Percentiles rank a stretch among this genome's conserved stretches.
Conservation (phyloP, 1,140 invertebrate genomes). For the Dinothrombium tinctorium region DNA sequence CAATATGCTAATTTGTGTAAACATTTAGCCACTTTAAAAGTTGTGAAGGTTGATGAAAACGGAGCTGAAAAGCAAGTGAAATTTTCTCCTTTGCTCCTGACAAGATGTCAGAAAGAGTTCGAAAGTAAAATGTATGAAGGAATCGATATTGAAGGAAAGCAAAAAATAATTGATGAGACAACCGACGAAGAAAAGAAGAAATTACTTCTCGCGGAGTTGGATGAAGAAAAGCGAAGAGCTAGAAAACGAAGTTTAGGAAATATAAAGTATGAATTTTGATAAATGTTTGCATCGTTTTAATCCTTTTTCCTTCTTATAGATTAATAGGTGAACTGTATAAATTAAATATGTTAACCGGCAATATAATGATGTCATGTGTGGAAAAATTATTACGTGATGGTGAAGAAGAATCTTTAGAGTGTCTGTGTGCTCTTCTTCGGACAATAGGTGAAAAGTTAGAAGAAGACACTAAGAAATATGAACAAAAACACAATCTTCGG, state of each 20-base stretch:
- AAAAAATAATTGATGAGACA: slow-evolving; percentile 34
- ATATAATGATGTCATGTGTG: slow-evolving; percentile 62
- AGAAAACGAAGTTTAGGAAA: slow-evolving; percentile 61
- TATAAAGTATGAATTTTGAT: too few relatives aligned
- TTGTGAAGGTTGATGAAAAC: slow-evolving; percentile 22
- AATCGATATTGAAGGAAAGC: slow-evolving; percentile 22
- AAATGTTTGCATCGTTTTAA: too few relatives aligned
- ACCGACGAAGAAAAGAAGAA: slow-evolving; percentile 36
- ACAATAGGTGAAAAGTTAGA: slow-evolving; percentile 18
- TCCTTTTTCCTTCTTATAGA: too few relatives aligned
- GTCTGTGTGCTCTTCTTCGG: slow-evolving; percentile 21
- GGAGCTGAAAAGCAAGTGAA: slow-evolving; percentile 20
- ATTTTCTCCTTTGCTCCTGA: slow-evolving; percentile 59
- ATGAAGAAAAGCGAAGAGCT: slow-evolving; percentile 47
- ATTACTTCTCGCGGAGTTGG: slow-evolving; percentile 28
- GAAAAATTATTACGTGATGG: slow-evolving; percentile 34
- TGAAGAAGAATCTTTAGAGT: slow-evolving; percentile 77
- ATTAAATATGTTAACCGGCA: slow-evolving; percentile 59
- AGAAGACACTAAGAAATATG: neutral
- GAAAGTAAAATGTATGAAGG: slow-evolving; percentile 35
- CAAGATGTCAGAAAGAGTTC: slow-evolving; percentile 63
- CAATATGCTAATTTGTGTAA: slow-evolving; percentile 58
- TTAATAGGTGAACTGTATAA: slow-evolving; percentile 81
- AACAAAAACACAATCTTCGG: neutral
- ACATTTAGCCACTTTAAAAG: slow-evolving; percentile 19